Conservation (phyloP, 2,797 vertebrate genomes). For the Manis javanica region DNA sequence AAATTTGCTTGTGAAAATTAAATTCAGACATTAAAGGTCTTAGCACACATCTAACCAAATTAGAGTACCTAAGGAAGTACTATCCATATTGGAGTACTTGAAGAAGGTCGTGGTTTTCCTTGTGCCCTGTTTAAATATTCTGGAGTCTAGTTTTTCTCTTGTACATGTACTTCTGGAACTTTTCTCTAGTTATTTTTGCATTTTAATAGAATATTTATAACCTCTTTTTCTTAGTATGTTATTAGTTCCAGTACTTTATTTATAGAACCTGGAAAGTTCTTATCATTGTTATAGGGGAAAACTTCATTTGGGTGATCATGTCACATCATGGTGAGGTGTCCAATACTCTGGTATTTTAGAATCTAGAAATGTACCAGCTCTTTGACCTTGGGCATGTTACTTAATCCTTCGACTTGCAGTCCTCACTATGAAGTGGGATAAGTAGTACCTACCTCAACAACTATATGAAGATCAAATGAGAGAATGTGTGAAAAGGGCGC, state of each 20-base stretch:
- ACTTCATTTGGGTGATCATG: not conserved
- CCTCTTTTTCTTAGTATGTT: not conserved
- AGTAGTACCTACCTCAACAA: not conserved
- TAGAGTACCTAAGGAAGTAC: not conserved
- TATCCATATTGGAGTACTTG: not conserved
- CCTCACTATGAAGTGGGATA: not conserved
- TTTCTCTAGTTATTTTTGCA: not conserved
- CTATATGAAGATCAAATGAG: not conserved
- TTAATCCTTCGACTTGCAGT: not conserved
- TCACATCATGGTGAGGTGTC: not conserved
- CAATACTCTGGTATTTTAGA: slow-evolving; percentile 4
- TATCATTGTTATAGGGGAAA: not conserved
- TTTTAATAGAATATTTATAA: slow-evolving; percentile 32
- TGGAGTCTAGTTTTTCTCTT: not conserved
- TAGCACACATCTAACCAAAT: not conserved
- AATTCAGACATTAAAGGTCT: not conserved
- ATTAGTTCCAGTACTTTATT: not conserved
- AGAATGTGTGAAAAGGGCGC: not conserved
- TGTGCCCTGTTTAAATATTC: not conserved
- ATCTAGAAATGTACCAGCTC: slow-evolving; percentile 9
- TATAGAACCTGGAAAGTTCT: not conserved
- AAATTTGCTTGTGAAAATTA: slow-evolving; percentile 53
- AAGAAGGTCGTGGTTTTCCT: not conserved
- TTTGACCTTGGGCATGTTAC: slow-evolving; percentile 17
- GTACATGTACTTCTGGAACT: not conserved